These are phyloP conservation scores for Pituophis catenifer DNA, from an alignment of 2,113 vertebrate species.

Conservation along the genomic window DNA sequence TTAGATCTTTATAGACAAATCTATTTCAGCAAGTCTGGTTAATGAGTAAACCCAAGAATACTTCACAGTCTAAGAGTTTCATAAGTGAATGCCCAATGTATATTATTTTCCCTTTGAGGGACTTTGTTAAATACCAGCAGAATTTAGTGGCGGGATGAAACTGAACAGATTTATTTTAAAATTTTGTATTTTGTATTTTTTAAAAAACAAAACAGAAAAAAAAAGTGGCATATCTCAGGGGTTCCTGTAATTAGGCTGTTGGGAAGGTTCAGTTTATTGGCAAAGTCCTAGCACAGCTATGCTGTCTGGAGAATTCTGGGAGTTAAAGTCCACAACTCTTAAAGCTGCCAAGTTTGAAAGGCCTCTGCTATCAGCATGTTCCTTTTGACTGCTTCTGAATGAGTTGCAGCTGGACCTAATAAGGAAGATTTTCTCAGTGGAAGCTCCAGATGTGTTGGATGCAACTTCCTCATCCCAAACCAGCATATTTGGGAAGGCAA, in stretches of 20 bases:
- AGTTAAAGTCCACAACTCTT: too few relatives aligned
- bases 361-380: not conserved
- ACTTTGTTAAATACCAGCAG: constrained; percentile 50
- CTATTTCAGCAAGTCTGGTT: constrained; percentile 72
- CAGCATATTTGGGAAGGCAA: not conserved
- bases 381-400: constrained; percentile 23
- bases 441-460: not conserved
- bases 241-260: constrained; percentile 40
- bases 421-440: not conserved
- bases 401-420: constrained; percentile 6
- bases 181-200: constrained; percentile 33
- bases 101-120: constrained; percentile 54
- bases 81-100: constrained; percentile 69
- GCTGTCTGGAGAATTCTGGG: too few relatives aligned
- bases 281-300: constrained; percentile 19
- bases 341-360: too few relatives aligned
- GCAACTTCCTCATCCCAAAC: not conserved
- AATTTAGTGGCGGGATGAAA: constrained; percentile 62
- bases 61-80: constrained; percentile 69
- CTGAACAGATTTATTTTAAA: constrained; percentile 41
- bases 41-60: constrained; percentile 57
- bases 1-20: constrained; percentile 74
- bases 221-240: constrained; percentile 20
- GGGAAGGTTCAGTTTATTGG: constrained; percentile 35
- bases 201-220: too few relatives aligned